Evolutionary conservation across 2,888 invertebrate species (phyloP), one percentile per base, ranked within the genome.

Genomic region (Plebejus melissa): DNA sequence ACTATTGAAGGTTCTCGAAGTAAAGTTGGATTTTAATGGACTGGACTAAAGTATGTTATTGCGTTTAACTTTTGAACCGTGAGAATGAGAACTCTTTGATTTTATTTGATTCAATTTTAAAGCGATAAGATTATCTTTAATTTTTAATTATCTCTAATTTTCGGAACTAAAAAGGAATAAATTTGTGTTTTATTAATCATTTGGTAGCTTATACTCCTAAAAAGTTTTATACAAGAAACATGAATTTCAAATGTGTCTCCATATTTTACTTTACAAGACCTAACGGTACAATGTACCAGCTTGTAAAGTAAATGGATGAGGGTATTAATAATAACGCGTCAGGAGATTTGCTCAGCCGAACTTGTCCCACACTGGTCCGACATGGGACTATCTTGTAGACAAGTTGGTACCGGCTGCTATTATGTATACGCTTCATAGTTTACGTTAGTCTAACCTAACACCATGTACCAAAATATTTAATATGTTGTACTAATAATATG

Each of bases 11-110:
- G 81, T 80, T 82, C 82, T 83, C 83, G 79, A 81, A 78, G 80
- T 82, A 82, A 81, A 80, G 81, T 82, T 82, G 81, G 80, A 81
- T 83, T 86, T 87, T 85, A 87, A 88, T 85, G 84, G 85, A 86
- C 82, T 84, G 81, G 78, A 81, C 82, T 76, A 46, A 75, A 75
- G 57, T 75, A 81, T 75, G 69, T 69, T 57, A 78, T 80, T 79
- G 78, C 80, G 79, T 82, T 84, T 83, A 81, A 80, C 77, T 79
- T 77, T 75, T 74, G 74, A 76, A 74, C 76, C 58, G 16, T 46
- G 54, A 36, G 28, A 41, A 32, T 46, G 46, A 22, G 46, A 41
- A 28, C 11, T 46, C 0, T 71, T 7, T 46, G 28, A 71, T 46
- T 41, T 22, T 71, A 71, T 71, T 22, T 46, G 46, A 70, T 46